Evolutionary conservation across 2,888 invertebrate species (phyloP).

Genomic region (Tetanocera ferruginea): DNA sequence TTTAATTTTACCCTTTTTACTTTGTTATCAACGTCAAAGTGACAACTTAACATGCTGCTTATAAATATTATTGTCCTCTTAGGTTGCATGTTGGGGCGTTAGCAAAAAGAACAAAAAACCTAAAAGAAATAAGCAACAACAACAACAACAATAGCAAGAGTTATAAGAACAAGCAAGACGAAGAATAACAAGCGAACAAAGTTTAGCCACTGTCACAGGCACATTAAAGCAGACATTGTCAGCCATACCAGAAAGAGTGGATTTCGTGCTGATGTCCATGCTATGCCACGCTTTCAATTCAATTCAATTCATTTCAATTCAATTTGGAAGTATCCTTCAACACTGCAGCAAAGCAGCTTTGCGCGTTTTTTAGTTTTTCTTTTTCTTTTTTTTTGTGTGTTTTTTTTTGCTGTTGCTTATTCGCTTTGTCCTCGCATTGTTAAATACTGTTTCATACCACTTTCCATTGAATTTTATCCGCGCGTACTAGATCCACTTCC

Average conservation of each 20-base stretch:
- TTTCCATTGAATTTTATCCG: neutral
- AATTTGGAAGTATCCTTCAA: slow-evolving; percentile 22
- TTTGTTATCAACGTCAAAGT: slow-evolving; percentile 17
- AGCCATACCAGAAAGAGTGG: slow-evolving; percentile 10
- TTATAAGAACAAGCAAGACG: neutral
- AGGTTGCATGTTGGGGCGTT: neutral
- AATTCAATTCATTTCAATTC: slow-evolving; percentile 32
- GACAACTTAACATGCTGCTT: slow-evolving; percentile 27
- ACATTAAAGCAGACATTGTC: slow-evolving; percentile 7
- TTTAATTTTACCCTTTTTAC: neutral
- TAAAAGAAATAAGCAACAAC: neutral
- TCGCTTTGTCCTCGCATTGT: no score
- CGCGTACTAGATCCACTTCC: neutral
- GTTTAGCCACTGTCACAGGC: slow-evolving; percentile 7
- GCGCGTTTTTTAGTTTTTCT: neutral
- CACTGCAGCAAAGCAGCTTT: slow-evolving; percentile 11
- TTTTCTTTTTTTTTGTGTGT: neutral
- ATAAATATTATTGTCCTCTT: slow-evolving; percentile 7
- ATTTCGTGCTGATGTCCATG: slow-evolving; percentile 14
- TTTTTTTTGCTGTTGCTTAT: no score
- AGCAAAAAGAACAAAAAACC: neutral
- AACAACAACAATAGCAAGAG: neutral
- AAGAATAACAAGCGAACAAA: neutral
- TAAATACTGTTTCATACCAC: no score
- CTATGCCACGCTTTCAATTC: neutral